Base-by-base conservation (phyloP, 1,140 invertebrate genomes). In the Carcinoscorpius rotundicauda region DNA sequence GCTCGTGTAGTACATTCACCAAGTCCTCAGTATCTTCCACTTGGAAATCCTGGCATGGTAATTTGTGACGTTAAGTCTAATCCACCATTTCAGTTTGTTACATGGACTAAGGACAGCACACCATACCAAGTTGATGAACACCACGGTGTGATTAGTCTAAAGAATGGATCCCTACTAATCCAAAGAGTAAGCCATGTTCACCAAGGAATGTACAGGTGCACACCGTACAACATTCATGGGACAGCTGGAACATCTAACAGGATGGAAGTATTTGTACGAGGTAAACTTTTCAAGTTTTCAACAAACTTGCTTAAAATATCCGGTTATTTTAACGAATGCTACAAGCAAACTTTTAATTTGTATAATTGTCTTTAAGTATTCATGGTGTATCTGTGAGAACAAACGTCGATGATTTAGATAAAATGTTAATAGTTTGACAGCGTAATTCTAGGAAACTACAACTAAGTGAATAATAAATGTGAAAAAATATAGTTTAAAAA, bases 31-130 rank as follows among this genome's bases (percentile, higher is more conserved):
- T 96, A 94, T 74, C 83, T 97, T 72, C 93, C 95, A 50, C 90
- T 93, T 75, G 87, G 93, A 52, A 81, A 95, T 73, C 89, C 88
- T 52, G 93, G 93, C 53, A 88, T 96, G 61, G 89, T 98, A 48
- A 91, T 94, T 74, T 98, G 95, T 78, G 92, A 93, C 78, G 93
- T 97, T 72, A 95, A 96, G 78, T 89, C 93, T 48, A 97, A 96
- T 79, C 95, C 95, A 6, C 87, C 91, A 29, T 83, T 97, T 65
- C 89, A 94, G 73, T 93, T 95, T 76, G 89, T 97, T 51, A 93
- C 91, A 69, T 98, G 95, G 94, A 94, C 90, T 71, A 93, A 94
- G 81, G 91, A 96, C 80, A 91, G 93, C 75, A 83, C 91, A 58
- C 81, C 94, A 63, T 82, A 94, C 71, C 91, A 95, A 77, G 90